Evolutionary conservation across 1,140 invertebrate species (phyloP).

Genomic region (Hydropsyche tenuis): DNA sequence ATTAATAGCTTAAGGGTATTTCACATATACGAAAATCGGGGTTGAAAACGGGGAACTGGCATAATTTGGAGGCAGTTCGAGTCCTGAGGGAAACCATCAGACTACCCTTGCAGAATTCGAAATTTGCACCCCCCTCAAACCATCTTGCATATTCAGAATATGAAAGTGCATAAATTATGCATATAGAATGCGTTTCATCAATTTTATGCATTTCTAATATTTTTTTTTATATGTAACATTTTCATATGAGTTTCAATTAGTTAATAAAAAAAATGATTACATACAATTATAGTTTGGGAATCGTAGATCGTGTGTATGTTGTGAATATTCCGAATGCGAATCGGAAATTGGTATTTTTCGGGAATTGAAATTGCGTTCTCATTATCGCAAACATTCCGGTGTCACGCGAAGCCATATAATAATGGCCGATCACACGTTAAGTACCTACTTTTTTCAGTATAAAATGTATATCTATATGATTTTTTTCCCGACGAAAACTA

Average conservation of each 20-base stretch:
- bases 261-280: not conserved
- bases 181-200: not conserved
- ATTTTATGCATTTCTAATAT: not conserved
- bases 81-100: not conserved
- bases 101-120: too few species aligned
- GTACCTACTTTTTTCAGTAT: slow-evolving; percentile 32
- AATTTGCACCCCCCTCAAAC: not conserved
- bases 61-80: slow-evolving; percentile 12
- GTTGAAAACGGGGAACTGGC: slow-evolving; percentile 5
- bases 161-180: slow-evolving; percentile 25
- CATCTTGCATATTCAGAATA: slow-evolving; percentile 22
- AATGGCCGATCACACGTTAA: slow-evolving; percentile 31
- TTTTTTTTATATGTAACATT: not conserved
- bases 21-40: not conserved
- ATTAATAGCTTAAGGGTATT: slow-evolving; percentile 19
- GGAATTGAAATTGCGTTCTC: slow-evolving; percentile 38
- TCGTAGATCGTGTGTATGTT: not conserved
- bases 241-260: not conserved
- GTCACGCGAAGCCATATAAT: slow-evolving; percentile 41
- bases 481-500: slow-evolving; percentile 42
- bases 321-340: not conserved
- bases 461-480: slow-evolving; percentile 37
- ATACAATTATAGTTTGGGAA: not conserved
- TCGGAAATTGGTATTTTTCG: slow-evolving; percentile 13
- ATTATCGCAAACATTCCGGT: slow-evolving; percentile 36